Evolutionary conservation across 1,140 invertebrate species (phyloP), one percentile per base, ranked within the genome.

Genomic region (Battus philenor): DNA sequence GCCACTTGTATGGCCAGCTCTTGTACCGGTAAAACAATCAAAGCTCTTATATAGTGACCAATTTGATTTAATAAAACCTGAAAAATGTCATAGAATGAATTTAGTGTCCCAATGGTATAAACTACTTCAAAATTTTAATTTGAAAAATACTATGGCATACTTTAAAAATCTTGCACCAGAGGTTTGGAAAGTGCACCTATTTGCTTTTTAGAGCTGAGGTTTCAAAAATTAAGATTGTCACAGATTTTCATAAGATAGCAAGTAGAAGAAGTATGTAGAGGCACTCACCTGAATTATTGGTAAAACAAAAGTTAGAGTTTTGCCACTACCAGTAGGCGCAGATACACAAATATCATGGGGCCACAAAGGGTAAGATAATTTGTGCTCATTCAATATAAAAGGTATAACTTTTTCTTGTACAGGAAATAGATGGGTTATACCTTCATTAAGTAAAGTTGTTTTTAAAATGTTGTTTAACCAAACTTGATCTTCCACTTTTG

Each of bases 281-380:
- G 4, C 3, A 30, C 77, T 52, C 66, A 89, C 88, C 82, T 99
- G 95, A 32, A 99, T 87, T 33, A 99, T 92, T 7, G 98, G 98
- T 44, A 99, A 82, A 47, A 95, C 95, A 90, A 96, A 99, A 2
- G 96, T 92, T 33, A 99, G 82, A 0, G 98, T 99, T 89, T 99
- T 99, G 5, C 98, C 98, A 89, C 96, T 98, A 6, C 98, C 98
- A 8, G 98, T 99, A 11, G 97, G 97, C 27, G 97, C 96, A 12
- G 96, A 98, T 22, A 99, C 94, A 87, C 97, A 99, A n/a, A 98
- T 88, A 80, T 99, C 98, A 54, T 91, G 88, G 0, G 93, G 92
- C 77, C 93, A 90, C 52, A 90, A 89, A 1, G 87, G 76, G 47
- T 80, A 62, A 24, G 90, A 88, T 46, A 90, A 86, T 26, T 87